phyloP scores from a whole-genome alignment of 2,888 invertebrate species.

The Diaperis boleti region DNA sequence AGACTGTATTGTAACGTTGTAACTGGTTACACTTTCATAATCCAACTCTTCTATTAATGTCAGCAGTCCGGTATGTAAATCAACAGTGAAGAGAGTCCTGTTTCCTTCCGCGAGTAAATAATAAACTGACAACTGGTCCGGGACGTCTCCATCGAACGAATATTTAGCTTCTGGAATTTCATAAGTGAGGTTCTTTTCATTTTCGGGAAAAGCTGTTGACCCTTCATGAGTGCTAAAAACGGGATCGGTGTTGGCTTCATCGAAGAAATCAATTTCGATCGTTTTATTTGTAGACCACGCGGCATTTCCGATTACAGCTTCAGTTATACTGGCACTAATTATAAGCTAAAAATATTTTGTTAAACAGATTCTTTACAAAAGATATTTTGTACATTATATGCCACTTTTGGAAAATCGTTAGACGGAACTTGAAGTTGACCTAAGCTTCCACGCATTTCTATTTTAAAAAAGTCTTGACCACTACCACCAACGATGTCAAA shows the following conservation, averaged over 20 bases:
- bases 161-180: conserved; percentile 29
- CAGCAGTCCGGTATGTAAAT: conserved; percentile 44
- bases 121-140: conserved; percentile 29
- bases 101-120: conserved; percentile 45
- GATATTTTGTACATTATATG: too few species aligned
- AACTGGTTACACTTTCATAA: conserved; percentile 63
- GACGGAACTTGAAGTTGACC: background rate
- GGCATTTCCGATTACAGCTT: background rate
- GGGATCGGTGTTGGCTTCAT: conserved; percentile 14
- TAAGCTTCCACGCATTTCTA: conserved; percentile 19
- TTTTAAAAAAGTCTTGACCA: conserved; percentile 38
- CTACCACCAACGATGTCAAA: conserved; percentile 65
- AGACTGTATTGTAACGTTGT: conserved; percentile 68
- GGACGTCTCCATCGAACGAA: conserved; percentile 10
- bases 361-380: too few species aligned
- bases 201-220: background rate
- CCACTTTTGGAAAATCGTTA: too few species aligned
- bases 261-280: conserved; percentile 20
- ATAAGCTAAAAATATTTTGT: conserved; percentile 1
- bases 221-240: background rate
- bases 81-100: conserved; percentile 44
- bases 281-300: background rate
- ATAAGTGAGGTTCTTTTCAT: conserved; percentile 39
- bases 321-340: background rate
- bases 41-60: conserved; percentile 62